A percentile compares a stretch with the other conserved stretches of the same genome.
These are phyloP conservation scores for Pycnomerus fuliginosus DNA, from an alignment of 2,888 invertebrate species.

Conservation along the genomic window DNA sequence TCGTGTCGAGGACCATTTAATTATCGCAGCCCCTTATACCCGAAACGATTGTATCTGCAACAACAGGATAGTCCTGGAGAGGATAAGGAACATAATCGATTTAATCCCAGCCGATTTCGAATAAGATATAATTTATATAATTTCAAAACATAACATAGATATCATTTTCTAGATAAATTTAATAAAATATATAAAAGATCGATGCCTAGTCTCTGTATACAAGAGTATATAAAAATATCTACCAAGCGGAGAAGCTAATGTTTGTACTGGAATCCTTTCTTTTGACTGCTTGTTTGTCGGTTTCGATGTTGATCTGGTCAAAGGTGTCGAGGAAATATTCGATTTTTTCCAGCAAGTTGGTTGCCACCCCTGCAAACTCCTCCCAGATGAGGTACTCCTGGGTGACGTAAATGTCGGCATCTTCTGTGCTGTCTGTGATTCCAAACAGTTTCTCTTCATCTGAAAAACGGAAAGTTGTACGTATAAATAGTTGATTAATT, in stretches of 20 bases:
- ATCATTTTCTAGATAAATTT: no score
- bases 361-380: slow-evolving; percentile 72
- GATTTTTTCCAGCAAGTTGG: slow-evolving; percentile 69
- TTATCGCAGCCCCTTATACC: slow-evolving; percentile 49
- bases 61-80: slow-evolving; percentile 48
- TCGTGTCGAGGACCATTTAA: slow-evolving; percentile 46
- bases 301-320: slow-evolving; percentile 43
- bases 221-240: slow-evolving; percentile 24
- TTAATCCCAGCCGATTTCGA: slow-evolving; percentile 43
- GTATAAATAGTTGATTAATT: no score
- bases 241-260: slow-evolving; percentile 50
- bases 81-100: slow-evolving; percentile 45
- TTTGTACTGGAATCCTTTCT: slow-evolving; percentile 47
- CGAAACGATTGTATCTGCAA: slow-evolving; percentile 47
- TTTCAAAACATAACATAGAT: no score
- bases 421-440: slow-evolving; percentile 48
- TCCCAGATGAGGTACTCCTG: slow-evolving; percentile 64
- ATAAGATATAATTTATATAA: slow-evolving; percentile 15
- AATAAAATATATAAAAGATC: not conserved
- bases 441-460: slow-evolving; percentile 62
- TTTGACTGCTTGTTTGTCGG: slow-evolving; percentile 23
- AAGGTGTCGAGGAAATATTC: slow-evolving; percentile 53
- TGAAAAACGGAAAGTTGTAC: slow-evolving; percentile 39
- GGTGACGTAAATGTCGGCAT: slow-evolving; percentile 46
- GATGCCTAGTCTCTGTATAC: not conserved